phyloP scores from a whole-genome alignment of 2,113 vertebrate species.

The Pelusios castaneus region DNA sequence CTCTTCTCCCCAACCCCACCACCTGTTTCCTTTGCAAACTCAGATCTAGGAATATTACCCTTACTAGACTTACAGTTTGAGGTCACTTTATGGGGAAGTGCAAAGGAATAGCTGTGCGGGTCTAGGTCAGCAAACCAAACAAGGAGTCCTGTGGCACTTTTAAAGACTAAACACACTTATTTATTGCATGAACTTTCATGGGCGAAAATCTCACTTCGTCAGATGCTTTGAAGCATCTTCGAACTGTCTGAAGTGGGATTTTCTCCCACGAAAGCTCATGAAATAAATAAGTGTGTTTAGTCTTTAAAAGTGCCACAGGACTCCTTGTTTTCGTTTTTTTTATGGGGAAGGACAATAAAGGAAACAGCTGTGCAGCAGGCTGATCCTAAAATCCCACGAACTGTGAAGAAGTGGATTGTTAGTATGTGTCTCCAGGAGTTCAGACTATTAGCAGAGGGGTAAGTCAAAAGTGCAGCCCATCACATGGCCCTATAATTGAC shows the following conservation, averaged over 20 bases:
- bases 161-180: too few relatives aligned
- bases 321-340: too few relatives aligned
- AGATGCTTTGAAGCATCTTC: too few relatives aligned
- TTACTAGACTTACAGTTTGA: not conserved
- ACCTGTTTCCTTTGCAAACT: rapidly evolving
- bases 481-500: not conserved
- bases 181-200: too few relatives aligned
- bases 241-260: too few relatives aligned
- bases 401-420: not conserved
- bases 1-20: rapidly evolving
- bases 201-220: too few relatives aligned
- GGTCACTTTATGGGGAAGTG: rapidly evolving
- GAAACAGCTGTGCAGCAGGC: not conserved
- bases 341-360: rapidly evolving
- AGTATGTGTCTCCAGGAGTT: not conserved
- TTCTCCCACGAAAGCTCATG: too few relatives aligned
- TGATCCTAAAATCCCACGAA: not conserved
- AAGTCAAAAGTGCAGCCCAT: not conserved
- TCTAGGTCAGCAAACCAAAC: too few relatives aligned
- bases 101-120: too few relatives aligned
- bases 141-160: too few relatives aligned
- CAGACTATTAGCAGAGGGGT: not conserved
- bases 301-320: too few relatives aligned
- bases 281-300: too few relatives aligned
- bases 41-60: rapidly evolving